Conservation (phyloP, 2,888 invertebrate genomes). For the Raillietiella orientalis region DNA sequence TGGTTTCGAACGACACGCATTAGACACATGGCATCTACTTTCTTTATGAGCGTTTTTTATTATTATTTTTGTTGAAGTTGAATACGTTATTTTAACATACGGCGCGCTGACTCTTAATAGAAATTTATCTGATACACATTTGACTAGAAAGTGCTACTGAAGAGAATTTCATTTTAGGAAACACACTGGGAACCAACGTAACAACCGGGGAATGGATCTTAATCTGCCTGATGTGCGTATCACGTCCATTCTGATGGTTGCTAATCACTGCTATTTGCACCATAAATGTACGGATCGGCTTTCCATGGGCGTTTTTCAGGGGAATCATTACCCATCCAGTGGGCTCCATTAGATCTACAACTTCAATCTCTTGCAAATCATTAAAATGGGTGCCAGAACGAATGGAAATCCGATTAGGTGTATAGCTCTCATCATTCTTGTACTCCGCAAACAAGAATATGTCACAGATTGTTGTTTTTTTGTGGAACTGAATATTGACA, state of each 20-base stretch:
- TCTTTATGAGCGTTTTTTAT: too few species aligned
- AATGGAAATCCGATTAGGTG: constrained; percentile 71
- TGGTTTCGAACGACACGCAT: too few species aligned
- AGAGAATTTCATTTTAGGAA: too few species aligned
- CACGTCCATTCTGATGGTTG: constrained; percentile 95
- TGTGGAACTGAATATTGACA: constrained; percentile 81
- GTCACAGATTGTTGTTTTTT: constrained; percentile 76
- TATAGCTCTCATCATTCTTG: constrained; percentile 94
- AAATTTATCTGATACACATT: too few species aligned
- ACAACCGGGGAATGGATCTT: constrained; percentile 59
- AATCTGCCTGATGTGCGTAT: constrained; percentile 90
- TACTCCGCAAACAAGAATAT: constrained; percentile 92
- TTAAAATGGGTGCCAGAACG: constrained; percentile 84
- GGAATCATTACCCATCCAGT: constrained; percentile 87
- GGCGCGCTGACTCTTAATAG: too few species aligned
- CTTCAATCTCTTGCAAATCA: constrained; percentile 81
- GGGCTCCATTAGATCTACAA: constrained; percentile 71
- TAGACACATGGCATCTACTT: too few species aligned
- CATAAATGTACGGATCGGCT: constrained; percentile 77
- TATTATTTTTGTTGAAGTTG: too few species aligned
- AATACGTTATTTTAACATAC: too few species aligned
- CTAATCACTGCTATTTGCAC: constrained; percentile 82
- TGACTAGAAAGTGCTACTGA: too few species aligned
- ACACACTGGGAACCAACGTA: constrained; percentile 11
- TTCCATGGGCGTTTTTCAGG: constrained; percentile 33